Conservation (phyloP, 1,140 invertebrate species). For the Helicoverpa zea region DNA sequence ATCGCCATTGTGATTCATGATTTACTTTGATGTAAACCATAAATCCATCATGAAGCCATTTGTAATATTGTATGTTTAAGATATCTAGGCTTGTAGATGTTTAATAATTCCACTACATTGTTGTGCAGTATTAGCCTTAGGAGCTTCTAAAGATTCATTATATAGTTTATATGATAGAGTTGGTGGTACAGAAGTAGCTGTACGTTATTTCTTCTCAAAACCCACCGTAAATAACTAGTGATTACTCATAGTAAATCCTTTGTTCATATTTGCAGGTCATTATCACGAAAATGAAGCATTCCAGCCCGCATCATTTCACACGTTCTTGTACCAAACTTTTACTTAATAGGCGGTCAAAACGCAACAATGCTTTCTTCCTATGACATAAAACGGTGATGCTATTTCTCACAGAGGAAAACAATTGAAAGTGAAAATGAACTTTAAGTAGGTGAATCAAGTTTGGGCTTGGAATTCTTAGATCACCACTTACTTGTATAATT, state of each 20-base stretch:
- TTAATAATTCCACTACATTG: too few species aligned
- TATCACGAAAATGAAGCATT: constrained; percentile 48
- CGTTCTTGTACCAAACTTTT: constrained; percentile 71
- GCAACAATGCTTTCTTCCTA: constrained; percentile 70
- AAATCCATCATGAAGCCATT: too few species aligned
- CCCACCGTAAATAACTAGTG: too few species aligned
- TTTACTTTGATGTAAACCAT: too few species aligned
- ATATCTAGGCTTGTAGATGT: too few species aligned
- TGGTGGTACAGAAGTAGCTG: too few species aligned
- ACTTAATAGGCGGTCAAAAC: constrained; percentile 75
- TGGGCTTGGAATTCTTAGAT: constrained; percentile 32
- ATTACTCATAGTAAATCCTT: constrained; percentile 1
- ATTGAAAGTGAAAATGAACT: constrained; percentile 68
- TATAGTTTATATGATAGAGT: too few species aligned
- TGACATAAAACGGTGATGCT: constrained; percentile 61
- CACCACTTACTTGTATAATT: constrained; percentile 26
- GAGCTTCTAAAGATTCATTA: too few species aligned
- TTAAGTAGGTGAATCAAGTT: constrained; percentile 59
- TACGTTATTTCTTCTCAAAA: too few species aligned
- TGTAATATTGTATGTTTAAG: too few species aligned
- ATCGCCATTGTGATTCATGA: too few species aligned
- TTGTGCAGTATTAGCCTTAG: too few species aligned
- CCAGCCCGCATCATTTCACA: constrained; percentile 63
- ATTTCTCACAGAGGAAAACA: constrained; percentile 60
- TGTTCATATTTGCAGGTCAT: constrained; percentile 27